Conservation (phyloP, 2,888 invertebrate genomes). For the Eugnorisma glareosa region DNA sequence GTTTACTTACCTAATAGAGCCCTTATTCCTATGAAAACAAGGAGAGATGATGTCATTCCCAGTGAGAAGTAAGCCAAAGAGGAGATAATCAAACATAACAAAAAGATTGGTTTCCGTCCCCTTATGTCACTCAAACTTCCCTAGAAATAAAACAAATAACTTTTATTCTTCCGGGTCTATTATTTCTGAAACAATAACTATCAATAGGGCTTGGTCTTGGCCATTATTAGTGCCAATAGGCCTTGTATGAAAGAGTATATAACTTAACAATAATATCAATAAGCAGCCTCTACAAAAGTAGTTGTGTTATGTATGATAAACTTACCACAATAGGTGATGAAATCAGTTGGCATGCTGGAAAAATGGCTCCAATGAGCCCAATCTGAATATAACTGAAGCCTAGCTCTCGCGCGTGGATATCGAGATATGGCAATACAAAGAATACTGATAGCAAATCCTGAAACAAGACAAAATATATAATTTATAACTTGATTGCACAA, state of each 20-base stretch:
- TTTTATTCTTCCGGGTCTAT: background rate
- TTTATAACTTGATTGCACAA: background rate
- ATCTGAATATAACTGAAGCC: constrained; percentile 50
- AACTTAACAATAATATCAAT: background rate
- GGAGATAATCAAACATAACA: constrained; percentile 82
- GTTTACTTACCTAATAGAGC: constrained; percentile 84
- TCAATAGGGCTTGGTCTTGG: background rate
- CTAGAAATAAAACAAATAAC: constrained; percentile 75
- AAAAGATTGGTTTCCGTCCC: constrained; percentile 87
- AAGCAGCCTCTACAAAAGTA: background rate
- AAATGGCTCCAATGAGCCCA: constrained; percentile 39
- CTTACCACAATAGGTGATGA: constrained; percentile 52
- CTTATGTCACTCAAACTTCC: constrained; percentile 90
- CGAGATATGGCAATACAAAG: constrained; percentile 44
- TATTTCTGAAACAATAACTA: background rate
- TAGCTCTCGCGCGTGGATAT: constrained; percentile 31
- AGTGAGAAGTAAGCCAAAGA: constrained; percentile 85
- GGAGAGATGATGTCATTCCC: constrained; percentile 86
- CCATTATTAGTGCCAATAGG: background rate
- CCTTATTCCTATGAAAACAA: constrained; percentile 83
- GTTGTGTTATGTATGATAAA: constrained; percentile 1
- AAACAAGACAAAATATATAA: constrained; percentile 46
- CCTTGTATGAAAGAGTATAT: background rate
- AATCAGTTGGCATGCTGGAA: constrained; percentile 39
- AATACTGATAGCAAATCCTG: constrained; percentile 75